phyloP scores from a whole-genome alignment of 2,113 vertebrate genomes.

The Saimiri boliviensis region DNA sequence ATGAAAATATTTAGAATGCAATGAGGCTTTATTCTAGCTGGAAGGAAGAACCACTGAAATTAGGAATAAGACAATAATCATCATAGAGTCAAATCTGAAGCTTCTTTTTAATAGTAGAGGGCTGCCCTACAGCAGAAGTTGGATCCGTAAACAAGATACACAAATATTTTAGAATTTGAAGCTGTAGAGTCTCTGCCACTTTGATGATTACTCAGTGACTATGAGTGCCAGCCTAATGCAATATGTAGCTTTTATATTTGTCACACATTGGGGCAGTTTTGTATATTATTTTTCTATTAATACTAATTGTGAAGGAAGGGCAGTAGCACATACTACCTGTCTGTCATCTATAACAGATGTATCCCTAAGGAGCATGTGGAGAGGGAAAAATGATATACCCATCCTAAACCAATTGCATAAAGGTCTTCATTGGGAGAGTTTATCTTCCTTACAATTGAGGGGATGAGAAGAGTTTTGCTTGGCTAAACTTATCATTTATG shows the following conservation, averaged over 20 bases:
- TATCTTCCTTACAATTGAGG: not conserved
- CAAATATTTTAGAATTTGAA: not conserved
- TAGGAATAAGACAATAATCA: not conserved
- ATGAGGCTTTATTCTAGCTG: not conserved
- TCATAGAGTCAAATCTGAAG: not conserved
- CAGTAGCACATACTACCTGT: not conserved
- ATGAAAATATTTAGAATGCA: not conserved
- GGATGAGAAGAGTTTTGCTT: not conserved
- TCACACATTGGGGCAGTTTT: not conserved
- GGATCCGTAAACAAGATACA: not conserved
- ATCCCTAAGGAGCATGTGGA: not conserved
- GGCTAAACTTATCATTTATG: not conserved
- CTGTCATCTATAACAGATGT: not conserved
- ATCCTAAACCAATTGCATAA: not conserved
- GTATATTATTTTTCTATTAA: slow-evolving; percentile 11
- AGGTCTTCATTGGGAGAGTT: not conserved
- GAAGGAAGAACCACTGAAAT: not conserved
- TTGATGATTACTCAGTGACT: not conserved
- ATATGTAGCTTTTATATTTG: not conserved
- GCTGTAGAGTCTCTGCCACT: not conserved
- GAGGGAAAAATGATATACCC: not conserved
- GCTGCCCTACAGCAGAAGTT: not conserved
- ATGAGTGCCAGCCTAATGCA: not conserved
- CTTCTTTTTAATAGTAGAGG: not conserved
- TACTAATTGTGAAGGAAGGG: not conserved